Conservation (phyloP, 2,888 invertebrate genomes). For the Oligia latruncula region DNA sequence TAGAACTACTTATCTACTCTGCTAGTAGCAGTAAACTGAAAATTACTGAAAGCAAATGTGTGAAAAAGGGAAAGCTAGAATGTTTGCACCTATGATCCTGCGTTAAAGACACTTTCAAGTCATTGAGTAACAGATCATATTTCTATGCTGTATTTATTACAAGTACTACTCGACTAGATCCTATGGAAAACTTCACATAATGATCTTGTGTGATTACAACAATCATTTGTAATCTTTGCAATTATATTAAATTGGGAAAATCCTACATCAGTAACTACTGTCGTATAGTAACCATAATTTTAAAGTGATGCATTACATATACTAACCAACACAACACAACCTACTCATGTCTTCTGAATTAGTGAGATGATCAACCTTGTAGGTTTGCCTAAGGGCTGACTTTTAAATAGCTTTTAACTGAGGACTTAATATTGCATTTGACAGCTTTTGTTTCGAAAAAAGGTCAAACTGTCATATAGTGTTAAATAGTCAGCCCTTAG, state of each 20-base stretch:
- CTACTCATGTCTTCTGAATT: background rate
- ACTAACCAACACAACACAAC: too few species aligned
- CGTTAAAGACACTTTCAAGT: conserved; percentile 35
- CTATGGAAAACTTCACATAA: conserved; percentile 18
- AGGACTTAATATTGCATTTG: background rate
- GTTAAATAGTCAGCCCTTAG: background rate
- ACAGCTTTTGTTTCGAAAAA: background rate
- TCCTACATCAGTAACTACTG: too few species aligned
- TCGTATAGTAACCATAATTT: background rate
- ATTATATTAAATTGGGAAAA: background rate
- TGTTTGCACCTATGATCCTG: background rate
- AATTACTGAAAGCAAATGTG: conserved; percentile 9
- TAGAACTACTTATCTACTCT: background rate
- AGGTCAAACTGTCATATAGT: background rate
- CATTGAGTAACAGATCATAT: conserved; percentile 33
- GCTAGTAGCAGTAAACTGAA: background rate
- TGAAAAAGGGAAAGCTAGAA: conserved; percentile 26
- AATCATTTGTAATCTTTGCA: conserved; percentile 20
- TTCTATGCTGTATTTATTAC: conserved; percentile 27
- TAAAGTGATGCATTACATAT: background rate
- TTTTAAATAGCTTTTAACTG: background rate
- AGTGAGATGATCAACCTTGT: background rate
- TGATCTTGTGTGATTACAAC: background rate
- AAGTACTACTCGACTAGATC: background rate
- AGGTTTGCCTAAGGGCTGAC: background rate